phyloP scores from a whole-genome alignment of 92 coral and sea anemone species.

The Nematostella vectensis region DNA sequence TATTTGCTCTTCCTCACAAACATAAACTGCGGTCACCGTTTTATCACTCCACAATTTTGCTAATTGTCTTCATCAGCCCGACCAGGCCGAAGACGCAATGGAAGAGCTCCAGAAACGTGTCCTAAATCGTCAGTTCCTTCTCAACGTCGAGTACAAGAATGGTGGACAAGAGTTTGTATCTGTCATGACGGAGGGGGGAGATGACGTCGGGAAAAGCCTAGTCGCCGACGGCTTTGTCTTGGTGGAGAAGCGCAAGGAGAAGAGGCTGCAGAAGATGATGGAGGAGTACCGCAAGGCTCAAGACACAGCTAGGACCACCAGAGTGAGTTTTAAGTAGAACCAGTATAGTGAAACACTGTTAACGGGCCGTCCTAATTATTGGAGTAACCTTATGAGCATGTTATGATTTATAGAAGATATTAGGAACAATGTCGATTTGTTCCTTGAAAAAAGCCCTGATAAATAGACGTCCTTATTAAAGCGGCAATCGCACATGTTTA shows the following conservation, averaged over 20 bases:
- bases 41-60: too few relatives aligned
- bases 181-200: slow-evolving; percentile 63
- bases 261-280: slow-evolving; percentile 81
- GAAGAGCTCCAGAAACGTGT: slow-evolving; percentile 59
- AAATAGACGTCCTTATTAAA: too few relatives aligned
- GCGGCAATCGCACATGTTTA: too few relatives aligned
- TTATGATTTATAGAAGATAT: too few relatives aligned
- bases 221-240: slow-evolving; percentile 81
- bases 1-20: too few relatives aligned
- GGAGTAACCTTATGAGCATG: neutral
- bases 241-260: slow-evolving; percentile 80
- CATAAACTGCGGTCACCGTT: too few relatives aligned
- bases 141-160: slow-evolving; percentile 81
- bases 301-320: slow-evolving; percentile 84
- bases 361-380: neutral
- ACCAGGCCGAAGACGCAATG: slow-evolving; percentile 65
- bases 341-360: neutral
- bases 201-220: slow-evolving; percentile 71
- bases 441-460: too few relatives aligned
- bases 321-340: slow-evolving; percentile 38
- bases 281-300: slow-evolving; percentile 74
- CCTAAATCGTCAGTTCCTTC: slow-evolving; percentile 68
- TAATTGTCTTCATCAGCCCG: too few relatives aligned
- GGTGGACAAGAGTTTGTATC: slow-evolving; percentile 78
- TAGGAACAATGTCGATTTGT: too few relatives aligned